These are phyloP conservation scores for Nomia melanderi DNA, from an alignment of 1,140 invertebrate species.

Conservation along the genomic window DNA sequence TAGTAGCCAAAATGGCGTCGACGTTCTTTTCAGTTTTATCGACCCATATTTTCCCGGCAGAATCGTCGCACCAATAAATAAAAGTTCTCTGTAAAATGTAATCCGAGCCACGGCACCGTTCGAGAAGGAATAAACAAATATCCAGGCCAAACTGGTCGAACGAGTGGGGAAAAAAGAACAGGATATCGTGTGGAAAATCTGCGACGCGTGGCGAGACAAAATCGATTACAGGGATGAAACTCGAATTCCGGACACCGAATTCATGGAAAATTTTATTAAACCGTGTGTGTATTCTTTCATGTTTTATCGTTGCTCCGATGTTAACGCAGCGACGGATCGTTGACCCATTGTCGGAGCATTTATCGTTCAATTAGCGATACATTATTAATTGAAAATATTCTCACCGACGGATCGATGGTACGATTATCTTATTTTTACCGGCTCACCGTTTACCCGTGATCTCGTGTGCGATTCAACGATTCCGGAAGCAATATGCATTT, in stretches of 20 bases:
- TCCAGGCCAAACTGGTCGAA: constrained; percentile 7
- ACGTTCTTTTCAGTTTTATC: neutral
- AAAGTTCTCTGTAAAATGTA: constrained; percentile 27
- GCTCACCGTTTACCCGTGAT: neutral
- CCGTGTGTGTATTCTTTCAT: neutral
- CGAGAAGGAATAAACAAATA: constrained; percentile 30
- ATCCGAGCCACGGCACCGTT: constrained; percentile 20
- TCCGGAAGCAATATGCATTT: neutral
- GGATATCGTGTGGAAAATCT: neutral
- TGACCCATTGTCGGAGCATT: constrained; percentile 2
- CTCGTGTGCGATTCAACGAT: neutral
- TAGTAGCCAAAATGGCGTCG: too few relatives aligned
- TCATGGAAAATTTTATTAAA: constrained; percentile 40
- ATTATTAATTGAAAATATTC: neutral
- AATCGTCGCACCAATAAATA: constrained; percentile 24
- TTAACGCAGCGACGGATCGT: neutral
- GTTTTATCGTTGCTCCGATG: neutral
- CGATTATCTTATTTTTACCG: neutral
- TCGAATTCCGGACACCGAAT: constrained; percentile 28
- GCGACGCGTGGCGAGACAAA: neutral
- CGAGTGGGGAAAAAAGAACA: constrained; percentile 7
- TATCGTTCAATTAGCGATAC: neutral
- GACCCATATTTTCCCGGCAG: constrained; percentile 23
- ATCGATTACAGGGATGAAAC: constrained; percentile 27
- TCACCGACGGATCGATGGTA: too few relatives aligned